A percentile compares a stretch with the other conserved stretches of the same genome.
Conservation (phyloP, 2,888 invertebrate genomes). For the Meiosimyza decipiens region DNA sequence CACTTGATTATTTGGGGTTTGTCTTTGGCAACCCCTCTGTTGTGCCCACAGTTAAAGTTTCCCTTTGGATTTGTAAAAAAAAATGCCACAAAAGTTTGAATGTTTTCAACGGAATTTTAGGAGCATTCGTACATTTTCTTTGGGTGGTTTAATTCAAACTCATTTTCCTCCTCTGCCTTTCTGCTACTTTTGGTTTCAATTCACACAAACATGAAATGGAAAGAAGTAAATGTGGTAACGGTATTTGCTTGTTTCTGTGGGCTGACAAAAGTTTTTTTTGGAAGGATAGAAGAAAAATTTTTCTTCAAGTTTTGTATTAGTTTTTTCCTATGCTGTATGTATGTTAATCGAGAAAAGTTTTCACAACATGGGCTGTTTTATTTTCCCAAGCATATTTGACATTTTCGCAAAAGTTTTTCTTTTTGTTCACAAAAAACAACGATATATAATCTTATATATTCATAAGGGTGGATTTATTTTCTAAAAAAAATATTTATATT, state of each 20-base stretch:
- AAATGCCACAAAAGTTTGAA: conserved; percentile 15
- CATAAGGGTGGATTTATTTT: too few species aligned
- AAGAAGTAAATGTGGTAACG: conserved; percentile 14
- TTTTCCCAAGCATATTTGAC: conserved; percentile 12
- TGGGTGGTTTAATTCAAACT: not conserved
- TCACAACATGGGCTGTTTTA: conserved; percentile 14
- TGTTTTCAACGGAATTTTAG: conserved; percentile 16
- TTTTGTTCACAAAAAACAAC: too few species aligned
- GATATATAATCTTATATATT: too few species aligned
- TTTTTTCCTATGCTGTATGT: not conserved
- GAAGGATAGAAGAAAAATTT: not conserved
- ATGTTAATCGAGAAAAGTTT: conserved; percentile 24
- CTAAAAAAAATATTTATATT: too few species aligned
- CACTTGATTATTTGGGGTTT: not conserved
- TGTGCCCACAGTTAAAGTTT: not conserved
- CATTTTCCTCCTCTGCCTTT: not conserved
- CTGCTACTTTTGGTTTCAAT: not conserved
- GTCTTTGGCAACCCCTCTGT: not conserved
- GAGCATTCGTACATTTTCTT: not conserved
- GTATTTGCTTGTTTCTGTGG: conserved; percentile 24
- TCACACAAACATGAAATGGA: conserved; percentile 7
- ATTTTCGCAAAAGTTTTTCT: too few species aligned
- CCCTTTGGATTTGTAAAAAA: conserved; percentile 4
- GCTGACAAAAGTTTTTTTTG: conserved; percentile 10
- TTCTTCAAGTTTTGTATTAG: too few species aligned